These are phyloP conservation scores for Ctenomys sociabilis DNA, from an alignment of 2,113 vertebrate species.

Conservation along the genomic window DNA sequence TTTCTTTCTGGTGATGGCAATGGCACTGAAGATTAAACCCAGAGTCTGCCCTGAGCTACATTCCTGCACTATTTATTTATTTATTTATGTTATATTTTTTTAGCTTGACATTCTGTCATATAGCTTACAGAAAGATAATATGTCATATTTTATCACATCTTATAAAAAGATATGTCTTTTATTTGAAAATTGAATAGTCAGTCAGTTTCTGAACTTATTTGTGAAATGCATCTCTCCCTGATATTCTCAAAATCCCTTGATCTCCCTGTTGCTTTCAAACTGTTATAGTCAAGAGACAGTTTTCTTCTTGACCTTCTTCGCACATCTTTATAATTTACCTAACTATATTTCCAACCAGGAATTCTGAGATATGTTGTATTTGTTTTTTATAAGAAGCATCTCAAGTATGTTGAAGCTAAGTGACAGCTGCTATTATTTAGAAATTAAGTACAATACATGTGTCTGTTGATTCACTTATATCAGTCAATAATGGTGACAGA, in stretches of 20 bases:
- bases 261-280: constrained; percentile 1
- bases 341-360: background rate
- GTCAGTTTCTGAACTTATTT: constrained; percentile 12
- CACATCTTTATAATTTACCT: background rate
- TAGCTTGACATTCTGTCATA: background rate
- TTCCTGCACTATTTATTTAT: too few relatives aligned
- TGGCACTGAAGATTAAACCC: background rate
- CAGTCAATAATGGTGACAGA: background rate
- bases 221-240: background rate
- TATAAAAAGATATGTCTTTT: background rate
- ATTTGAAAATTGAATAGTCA: constrained; percentile 9
- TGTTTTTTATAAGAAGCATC: constrained; percentile 7
- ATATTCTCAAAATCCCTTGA: background rate
- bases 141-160: background rate
- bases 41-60: background rate
- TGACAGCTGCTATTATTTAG: background rate
- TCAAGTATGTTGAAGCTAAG: background rate
- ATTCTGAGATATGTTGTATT: background rate
- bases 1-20: too few relatives aligned
- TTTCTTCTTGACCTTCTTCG: background rate
- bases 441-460: constrained; percentile 47
- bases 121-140: background rate
- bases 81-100: background rate
- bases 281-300: background rate
- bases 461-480: background rate